A percentile compares a stretch with the other conserved stretches of the same genome.
Evolutionary conservation across 1,140 invertebrate genomes (phyloP).

Genomic region (Ceratosolen fusciceps): DNA sequence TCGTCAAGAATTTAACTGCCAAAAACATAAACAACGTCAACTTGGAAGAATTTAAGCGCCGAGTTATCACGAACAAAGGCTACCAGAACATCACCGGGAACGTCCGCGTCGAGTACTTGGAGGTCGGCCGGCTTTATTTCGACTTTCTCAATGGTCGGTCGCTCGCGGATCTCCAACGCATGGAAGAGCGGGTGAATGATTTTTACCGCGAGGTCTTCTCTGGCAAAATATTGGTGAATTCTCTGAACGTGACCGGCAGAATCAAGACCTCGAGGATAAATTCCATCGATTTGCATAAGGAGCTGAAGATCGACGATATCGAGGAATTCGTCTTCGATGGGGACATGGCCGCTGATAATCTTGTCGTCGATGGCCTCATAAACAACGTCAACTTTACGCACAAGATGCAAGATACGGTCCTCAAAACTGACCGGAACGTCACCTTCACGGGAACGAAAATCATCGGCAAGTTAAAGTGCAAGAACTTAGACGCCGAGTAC

Average conservation of each 20-base stretch:
- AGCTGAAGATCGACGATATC: slow-evolving; percentile 49
- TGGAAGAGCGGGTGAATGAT: not conserved
- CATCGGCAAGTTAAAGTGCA: slow-evolving; percentile 47
- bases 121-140: slow-evolving; percentile 47
- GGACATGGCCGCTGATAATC: slow-evolving; percentile 50
- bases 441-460: slow-evolving; percentile 51
- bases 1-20: slow-evolving; percentile 49
- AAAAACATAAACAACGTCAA: slow-evolving; percentile 52
- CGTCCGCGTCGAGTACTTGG: slow-evolving; percentile 51
- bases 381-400: slow-evolving; percentile 58
- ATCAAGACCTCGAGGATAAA: slow-evolving; percentile 53
- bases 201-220: slow-evolving; percentile 3
- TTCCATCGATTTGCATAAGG: slow-evolving; percentile 42
- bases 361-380: slow-evolving; percentile 53
- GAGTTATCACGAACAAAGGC: slow-evolving; percentile 48
- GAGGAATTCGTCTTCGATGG: slow-evolving; percentile 53
- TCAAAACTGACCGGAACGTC: slow-evolving; percentile 54
- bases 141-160: slow-evolving; percentile 54
- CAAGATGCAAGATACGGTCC: slow-evolving; percentile 51
- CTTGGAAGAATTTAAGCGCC: slow-evolving; percentile 50
- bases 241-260: slow-evolving; percentile 51
- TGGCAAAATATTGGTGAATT: slow-evolving; percentile 36
- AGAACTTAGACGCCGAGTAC: slow-evolving; percentile 41
- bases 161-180: slow-evolving; percentile 43
- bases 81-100: slow-evolving; percentile 53